phyloP scores from a whole-genome alignment of 2,113 vertebrate species.

The Rhadina sibilatrix region DNA sequence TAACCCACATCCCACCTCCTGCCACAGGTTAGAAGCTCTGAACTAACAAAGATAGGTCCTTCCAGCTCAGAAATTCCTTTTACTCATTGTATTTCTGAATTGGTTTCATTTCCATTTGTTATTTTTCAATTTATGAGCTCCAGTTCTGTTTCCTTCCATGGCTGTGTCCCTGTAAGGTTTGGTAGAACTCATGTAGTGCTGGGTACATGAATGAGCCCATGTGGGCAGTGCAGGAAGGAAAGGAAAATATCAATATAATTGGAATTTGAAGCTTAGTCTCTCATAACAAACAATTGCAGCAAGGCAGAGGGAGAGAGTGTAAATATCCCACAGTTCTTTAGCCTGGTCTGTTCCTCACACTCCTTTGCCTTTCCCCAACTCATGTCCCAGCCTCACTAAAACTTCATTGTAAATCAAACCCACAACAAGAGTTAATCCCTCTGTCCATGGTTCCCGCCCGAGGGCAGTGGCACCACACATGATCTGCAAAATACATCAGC shows the following conservation, averaged over 20 bases:
- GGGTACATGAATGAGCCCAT: fast-evolving
- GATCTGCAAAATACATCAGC: not conserved
- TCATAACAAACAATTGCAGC: not conserved
- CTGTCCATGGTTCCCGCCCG: fast-evolving
- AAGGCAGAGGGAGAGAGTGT: not conserved
- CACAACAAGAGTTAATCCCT: not conserved
- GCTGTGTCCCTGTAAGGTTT: not conserved
- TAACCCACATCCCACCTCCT: not conserved
- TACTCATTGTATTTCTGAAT: not conserved
- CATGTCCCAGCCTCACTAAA: not conserved
- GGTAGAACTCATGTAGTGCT: not conserved
- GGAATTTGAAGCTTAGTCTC: not conserved
- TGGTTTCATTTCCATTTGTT: not conserved
- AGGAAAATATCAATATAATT: not conserved
- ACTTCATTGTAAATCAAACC: not conserved
- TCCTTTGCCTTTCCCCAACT: not conserved
- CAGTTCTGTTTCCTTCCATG: not conserved
- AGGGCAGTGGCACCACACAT: not conserved
- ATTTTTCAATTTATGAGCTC: not conserved
- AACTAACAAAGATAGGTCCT: not conserved
- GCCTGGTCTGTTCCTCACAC: not conserved
- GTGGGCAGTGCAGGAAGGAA: not conserved
- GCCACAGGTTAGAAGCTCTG: not conserved
- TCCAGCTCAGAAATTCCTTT: not conserved
- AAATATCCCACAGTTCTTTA: not conserved